Percentiles rank a stretch among this genome's conserved stretches.
Evolutionary conservation across 2,888 invertebrate species (phyloP).

Genomic region (Hypomecis punctinalis): DNA sequence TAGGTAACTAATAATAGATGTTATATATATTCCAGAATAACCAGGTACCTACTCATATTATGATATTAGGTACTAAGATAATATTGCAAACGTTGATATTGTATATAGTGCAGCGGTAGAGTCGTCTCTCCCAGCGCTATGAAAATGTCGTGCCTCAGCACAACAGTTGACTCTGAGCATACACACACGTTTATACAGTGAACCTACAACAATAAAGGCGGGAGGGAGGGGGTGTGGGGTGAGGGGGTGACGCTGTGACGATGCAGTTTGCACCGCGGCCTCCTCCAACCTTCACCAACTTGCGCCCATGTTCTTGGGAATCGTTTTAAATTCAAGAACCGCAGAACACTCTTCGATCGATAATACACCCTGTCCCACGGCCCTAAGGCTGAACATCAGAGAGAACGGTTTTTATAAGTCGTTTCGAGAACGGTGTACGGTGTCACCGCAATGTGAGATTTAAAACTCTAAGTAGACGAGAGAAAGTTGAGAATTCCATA

Average conservation of each 20-base stretch:
- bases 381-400: conserved; percentile 65
- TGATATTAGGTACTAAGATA: conserved; percentile 58
- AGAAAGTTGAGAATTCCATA: conserved; percentile 72
- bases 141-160: conserved; percentile 77
- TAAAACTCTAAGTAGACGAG: conserved; percentile 61
- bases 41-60: not conserved
- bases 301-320: conserved; percentile 84
- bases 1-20: no score
- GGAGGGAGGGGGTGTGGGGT: conserved; percentile 59
- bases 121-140: conserved; percentile 59
- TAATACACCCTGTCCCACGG: conserved; percentile 60
- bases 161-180: conserved; percentile 78
- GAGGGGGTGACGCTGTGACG: conserved; percentile 71
- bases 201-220: conserved; percentile 71
- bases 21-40: no score
- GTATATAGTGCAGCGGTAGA: conserved; percentile 16
- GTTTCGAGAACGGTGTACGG: conserved; percentile 69
- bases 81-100: conserved; percentile 63
- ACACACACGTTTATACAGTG: conserved; percentile 65
- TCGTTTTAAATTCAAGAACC: conserved; percentile 85
- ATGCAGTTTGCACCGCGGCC: conserved; percentile 84
- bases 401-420: conserved; percentile 65
- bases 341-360: conserved; percentile 69
- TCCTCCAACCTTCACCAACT: conserved; percentile 84
- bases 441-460: conserved; percentile 59